Percentiles rank a stretch among this genome's conserved stretches.
These are phyloP conservation scores for Chrysochloris asiatica DNA, from an alignment of 2,113 vertebrate species.

Conservation along the genomic window DNA sequence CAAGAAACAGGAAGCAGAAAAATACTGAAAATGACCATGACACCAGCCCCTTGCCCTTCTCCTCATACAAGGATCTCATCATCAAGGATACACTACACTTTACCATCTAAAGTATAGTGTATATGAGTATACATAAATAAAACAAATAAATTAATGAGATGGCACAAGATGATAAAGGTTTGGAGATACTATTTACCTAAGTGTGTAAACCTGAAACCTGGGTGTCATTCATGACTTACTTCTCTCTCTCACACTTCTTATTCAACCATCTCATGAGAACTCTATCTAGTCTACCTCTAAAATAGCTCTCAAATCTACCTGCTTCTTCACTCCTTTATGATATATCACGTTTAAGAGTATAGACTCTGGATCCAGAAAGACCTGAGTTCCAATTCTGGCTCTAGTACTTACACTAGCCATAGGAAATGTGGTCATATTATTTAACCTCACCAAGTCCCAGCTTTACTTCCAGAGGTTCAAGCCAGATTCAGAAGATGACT, in stretches of 20 bases:
- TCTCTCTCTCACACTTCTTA: not conserved
- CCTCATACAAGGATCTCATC: not conserved
- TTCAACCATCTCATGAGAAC: not conserved
- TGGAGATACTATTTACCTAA: not conserved
- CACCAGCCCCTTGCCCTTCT: not conserved
- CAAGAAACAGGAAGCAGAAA: not conserved
- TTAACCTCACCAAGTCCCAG: not conserved
- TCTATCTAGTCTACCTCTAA: not conserved
- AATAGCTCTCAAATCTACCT: not conserved
- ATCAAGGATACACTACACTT: too few relatives aligned
- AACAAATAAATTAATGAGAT: not conserved
- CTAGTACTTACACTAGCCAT: not conserved
- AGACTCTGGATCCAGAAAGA: not conserved
- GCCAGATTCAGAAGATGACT: too few relatives aligned
- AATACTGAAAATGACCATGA: not conserved
- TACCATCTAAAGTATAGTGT: not conserved
- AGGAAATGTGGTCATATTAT: not conserved
- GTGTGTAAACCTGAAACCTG: not conserved
- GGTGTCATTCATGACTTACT: not conserved
- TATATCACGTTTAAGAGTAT: not conserved
- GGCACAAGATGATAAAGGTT: not conserved
- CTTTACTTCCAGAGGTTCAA: too few relatives aligned
- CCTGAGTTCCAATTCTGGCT: not conserved
- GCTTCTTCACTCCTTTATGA: not conserved
- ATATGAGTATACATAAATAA: not conserved